Evolutionary conservation across 2,888 invertebrate genomes (phyloP).

Genomic region (Sphaerophoria taeniata): DNA sequence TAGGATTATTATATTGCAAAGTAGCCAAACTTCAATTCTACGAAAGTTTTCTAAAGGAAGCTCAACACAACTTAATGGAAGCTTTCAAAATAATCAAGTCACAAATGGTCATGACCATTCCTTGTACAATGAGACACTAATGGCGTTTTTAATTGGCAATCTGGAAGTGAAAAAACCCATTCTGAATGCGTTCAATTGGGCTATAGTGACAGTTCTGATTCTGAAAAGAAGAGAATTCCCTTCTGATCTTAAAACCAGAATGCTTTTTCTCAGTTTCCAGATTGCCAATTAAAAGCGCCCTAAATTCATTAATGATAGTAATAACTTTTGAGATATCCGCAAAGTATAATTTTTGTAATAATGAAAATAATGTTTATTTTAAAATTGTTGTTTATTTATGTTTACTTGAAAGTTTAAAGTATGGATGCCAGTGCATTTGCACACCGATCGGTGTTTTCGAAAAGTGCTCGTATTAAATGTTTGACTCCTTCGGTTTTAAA

Average conservation of each 20-base stretch:
- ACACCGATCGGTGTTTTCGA: constrained; percentile 96
- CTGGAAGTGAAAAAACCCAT: too few relatives aligned
- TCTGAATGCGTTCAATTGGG: too few relatives aligned
- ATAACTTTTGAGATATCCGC: constrained; percentile 80
- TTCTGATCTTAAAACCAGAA: too few relatives aligned
- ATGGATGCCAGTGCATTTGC: constrained; percentile 85
- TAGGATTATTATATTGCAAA: constrained; percentile 90
- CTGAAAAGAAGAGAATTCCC: too few relatives aligned
- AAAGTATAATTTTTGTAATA: constrained; percentile 31
- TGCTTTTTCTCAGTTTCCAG: too few relatives aligned
- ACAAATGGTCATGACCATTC: constrained; percentile 90
- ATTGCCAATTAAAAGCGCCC: too few relatives aligned
- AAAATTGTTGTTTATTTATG: constrained; percentile 7
- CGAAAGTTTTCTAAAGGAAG: constrained; percentile 85
- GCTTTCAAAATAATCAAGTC: constrained; percentile 88
- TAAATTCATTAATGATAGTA: constrained; percentile 86
- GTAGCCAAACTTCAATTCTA: constrained; percentile 90
- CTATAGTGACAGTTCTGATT: too few relatives aligned
- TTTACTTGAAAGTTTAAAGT: too few relatives aligned
- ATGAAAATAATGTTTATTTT: constrained; percentile 3
- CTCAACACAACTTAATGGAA: constrained; percentile 85
- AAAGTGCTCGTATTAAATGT: constrained; percentile 93
- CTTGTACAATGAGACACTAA: constrained; percentile 86
- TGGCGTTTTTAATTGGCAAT: too few relatives aligned
- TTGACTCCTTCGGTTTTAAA: constrained; percentile 92